Conservation (phyloP, 2,113 vertebrate species). For the Podocnemis expansa region DNA sequence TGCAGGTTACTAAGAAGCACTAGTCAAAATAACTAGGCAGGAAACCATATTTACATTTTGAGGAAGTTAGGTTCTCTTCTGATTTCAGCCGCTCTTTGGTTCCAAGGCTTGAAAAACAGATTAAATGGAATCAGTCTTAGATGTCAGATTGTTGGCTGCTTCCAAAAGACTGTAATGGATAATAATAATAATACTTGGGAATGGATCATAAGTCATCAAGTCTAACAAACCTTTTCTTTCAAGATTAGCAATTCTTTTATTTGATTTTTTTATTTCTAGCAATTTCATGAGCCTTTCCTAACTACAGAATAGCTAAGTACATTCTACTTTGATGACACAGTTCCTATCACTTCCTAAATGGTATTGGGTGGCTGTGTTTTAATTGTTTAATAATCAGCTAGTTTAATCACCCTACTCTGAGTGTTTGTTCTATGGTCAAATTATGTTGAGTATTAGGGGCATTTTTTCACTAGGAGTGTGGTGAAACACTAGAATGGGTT, state of each 20-base stretch:
- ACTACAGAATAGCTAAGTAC: background rate
- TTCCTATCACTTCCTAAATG: background rate
- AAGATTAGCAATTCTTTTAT: background rate
- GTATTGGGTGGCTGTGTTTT: background rate
- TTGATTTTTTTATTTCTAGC: background rate
- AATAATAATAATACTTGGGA: background rate
- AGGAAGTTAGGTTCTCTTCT: slow-evolving; percentile 29
- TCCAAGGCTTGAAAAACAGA: slow-evolving; percentile 18
- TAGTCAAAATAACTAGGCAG: slow-evolving; percentile 37
- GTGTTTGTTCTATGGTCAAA: background rate
- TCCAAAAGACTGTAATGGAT: background rate
- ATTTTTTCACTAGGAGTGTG: too few species aligned
- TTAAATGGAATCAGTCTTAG: background rate
- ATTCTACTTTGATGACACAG: background rate
- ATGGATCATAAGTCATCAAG: background rate
- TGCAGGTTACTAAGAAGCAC: slow-evolving; percentile 45
- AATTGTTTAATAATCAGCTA: background rate
- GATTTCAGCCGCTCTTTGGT: background rate
- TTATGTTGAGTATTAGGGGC: background rate
- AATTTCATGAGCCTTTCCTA: background rate
- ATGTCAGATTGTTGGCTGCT: background rate
- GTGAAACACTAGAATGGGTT: too few species aligned
- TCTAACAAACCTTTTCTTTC: background rate
- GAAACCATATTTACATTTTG: slow-evolving; percentile 53
- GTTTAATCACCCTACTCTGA: slow-evolving; percentile 22